These are phyloP conservation scores for Lepidotrigona ventralis DNA, from an alignment of 1,140 invertebrate species.

Conservation along the genomic window DNA sequence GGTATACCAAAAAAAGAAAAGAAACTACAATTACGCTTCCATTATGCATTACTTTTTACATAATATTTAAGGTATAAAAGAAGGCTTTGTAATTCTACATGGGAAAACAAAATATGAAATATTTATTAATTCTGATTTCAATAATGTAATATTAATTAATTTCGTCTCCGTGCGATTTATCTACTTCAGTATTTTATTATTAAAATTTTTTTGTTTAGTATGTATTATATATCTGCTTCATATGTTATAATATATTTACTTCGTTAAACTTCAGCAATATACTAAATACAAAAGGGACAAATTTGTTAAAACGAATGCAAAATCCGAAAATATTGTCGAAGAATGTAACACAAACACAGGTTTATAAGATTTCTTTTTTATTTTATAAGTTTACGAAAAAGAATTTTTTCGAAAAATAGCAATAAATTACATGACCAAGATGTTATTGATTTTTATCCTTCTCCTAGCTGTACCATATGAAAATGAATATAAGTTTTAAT, in stretches of 20 bases:
- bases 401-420: slow-evolving; percentile 39
- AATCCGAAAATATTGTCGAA: neutral
- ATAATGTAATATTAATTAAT: neutral
- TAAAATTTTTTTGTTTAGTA: neutral
- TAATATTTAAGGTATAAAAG: slow-evolving; percentile 38
- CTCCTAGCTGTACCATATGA: slow-evolving; percentile 16
- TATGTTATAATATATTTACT: neutral
- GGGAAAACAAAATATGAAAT: slow-evolving; percentile 6
- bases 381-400: slow-evolving; percentile 35
- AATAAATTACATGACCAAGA: slow-evolving; percentile 54
- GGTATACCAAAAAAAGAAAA: slow-evolving; percentile 45
- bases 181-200: slow-evolving; percentile 13
- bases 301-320: neutral
- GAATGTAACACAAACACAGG: neutral
- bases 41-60: slow-evolving; percentile 45
- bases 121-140: slow-evolving; percentile 12
- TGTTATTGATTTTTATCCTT: slow-evolving; percentile 7
- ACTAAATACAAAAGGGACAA: neutral
- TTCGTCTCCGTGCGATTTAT: slow-evolving; percentile 11
- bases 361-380: slow-evolving; percentile 31
- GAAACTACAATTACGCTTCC: slow-evolving; percentile 56
- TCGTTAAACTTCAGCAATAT: neutral
- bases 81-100: slow-evolving; percentile 27
- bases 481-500: slow-evolving; percentile 29
- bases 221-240: neutral